A percentile compares a stretch with the other conserved stretches of the same genome.
Conservation (phyloP, 2,888 invertebrate genomes). For the Spialia ferax region DNA sequence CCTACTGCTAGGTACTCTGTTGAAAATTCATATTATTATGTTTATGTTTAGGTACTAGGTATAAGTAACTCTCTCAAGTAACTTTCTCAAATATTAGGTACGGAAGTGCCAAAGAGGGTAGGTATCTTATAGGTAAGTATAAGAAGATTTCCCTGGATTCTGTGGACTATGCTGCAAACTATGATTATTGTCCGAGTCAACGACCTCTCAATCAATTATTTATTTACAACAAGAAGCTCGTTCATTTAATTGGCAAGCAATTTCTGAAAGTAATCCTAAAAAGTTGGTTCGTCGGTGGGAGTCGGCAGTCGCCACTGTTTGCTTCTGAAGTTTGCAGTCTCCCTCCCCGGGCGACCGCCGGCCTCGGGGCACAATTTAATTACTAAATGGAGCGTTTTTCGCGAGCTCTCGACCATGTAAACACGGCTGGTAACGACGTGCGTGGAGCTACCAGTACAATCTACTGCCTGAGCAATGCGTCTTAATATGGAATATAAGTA, state of each 20-base stretch:
- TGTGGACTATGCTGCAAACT: too few species aligned
- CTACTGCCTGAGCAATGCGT: conserved; percentile 27
- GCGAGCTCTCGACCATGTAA: conserved; percentile 68
- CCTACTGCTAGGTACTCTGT: too few species aligned
- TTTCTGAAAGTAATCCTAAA: conserved; percentile 57
- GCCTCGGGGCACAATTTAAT: conserved; percentile 71
- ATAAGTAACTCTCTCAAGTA: too few species aligned
- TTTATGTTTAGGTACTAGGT: too few species aligned
- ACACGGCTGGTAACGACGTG: conserved; percentile 56
- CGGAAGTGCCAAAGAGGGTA: too few species aligned
- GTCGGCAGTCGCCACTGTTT: conserved; percentile 57
- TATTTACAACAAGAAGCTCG: conserved; percentile 32
- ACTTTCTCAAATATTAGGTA: too few species aligned
- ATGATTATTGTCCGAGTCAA: too few species aligned
- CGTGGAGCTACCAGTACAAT: conserved; percentile 32
- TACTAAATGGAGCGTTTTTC: conserved; percentile 80
- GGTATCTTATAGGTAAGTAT: too few species aligned
- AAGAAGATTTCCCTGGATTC: too few species aligned
- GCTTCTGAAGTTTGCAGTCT: conserved; percentile 65
- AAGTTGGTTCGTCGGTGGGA: conserved; percentile 38
- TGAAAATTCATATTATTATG: too few species aligned
- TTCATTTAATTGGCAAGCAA: conserved; percentile 58
- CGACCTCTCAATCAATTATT: conserved; percentile 35
- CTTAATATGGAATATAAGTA: background rate
- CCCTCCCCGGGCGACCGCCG: conserved; percentile 34